phyloP scores from a whole-genome alignment of 2,113 vertebrate species.

The Neoarius graeffei region DNA sequence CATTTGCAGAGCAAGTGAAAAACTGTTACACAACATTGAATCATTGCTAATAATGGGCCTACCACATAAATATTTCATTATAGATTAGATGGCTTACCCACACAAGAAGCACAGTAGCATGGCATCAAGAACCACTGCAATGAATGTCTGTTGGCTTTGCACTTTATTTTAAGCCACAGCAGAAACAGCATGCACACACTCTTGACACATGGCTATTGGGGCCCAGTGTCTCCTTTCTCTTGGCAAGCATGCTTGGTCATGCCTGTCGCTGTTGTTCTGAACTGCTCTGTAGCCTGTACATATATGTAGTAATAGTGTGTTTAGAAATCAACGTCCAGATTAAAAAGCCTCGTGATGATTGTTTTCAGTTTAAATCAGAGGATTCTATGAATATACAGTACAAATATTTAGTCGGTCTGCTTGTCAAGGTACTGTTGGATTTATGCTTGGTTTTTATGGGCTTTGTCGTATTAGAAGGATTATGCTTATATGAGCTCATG shows the following conservation, averaged over 20 bases:
- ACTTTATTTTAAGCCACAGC: conserved; percentile 64
- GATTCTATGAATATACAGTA: neutral
- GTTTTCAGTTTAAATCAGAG: neutral
- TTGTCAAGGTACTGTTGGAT: neutral
- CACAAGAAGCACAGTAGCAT: neutral
- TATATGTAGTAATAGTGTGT: neutral
- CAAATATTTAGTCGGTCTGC: neutral
- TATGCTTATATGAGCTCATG: neutral
- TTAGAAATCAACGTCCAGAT: neutral
- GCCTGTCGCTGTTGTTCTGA: conserved; percentile 38
- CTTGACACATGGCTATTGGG: conserved; percentile 42
- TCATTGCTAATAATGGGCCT: neutral
- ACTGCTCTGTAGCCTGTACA: conserved; percentile 12
- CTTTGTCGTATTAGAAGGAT: neutral
- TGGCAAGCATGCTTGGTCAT: conserved; percentile 57
- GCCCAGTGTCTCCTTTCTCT: conserved; percentile 53
- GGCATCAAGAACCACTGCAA: conserved; percentile 49
- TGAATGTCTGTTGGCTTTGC: conserved; percentile 62
- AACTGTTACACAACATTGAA: neutral
- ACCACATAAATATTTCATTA: neutral
- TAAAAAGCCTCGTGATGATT: neutral
- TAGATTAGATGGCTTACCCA: conserved; percentile 5
- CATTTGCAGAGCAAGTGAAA: neutral
- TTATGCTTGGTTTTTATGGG: neutral
- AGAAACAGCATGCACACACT: conserved; percentile 35